Evolutionary conservation across 2,888 invertebrate species (phyloP), one percentile per base, ranked within the genome.

Genomic region (Caenorhabditis japonica): DNA sequence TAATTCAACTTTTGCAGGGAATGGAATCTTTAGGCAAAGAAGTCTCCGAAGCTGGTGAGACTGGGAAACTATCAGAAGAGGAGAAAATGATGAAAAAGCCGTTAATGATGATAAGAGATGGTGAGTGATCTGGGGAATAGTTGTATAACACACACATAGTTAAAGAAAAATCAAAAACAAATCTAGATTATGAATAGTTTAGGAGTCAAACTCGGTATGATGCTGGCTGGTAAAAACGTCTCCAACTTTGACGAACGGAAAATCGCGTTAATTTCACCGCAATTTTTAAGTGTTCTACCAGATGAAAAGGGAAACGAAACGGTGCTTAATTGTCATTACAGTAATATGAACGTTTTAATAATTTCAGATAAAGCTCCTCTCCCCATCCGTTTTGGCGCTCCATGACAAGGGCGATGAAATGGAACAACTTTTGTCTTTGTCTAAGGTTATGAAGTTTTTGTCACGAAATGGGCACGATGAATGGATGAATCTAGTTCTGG

Each of bases 401-500:
- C 85, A 85, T 62, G 76, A 80, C 34, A 76, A 83, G 12, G 80
- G 75, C 8, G 47, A 56, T 10, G 64, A 60, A 12, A 19, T 75
- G 1, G 79, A 79, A 23, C 33, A 59, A 19, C 17, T 36, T 34
- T 39, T 76, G 4, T 75, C 73, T 5, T 15, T 78, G 15, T 39
- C 66, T 3, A 75, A 53, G 46, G 69, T 75, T 8, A 49, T 76
- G 53, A 58, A 64, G 10, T 44, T 71, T 7, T 15, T 79, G 7
- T 56, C 61, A 7, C 61, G 72, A 33, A 75, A 60, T 27, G 74
- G 75, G 12, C 72, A 75, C 34, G 70, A 84, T 8, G 80, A 81
- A 19, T 85, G 84, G 86, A 73, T 86, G 56, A 83, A 86, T 34
- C 81, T 86, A 23, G 81, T 86, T 15, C 71, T 86, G 23, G 86